phyloP scores from a whole-genome alignment of 2,797 vertebrate species.

The Dendrocincla fuliginosa region DNA sequence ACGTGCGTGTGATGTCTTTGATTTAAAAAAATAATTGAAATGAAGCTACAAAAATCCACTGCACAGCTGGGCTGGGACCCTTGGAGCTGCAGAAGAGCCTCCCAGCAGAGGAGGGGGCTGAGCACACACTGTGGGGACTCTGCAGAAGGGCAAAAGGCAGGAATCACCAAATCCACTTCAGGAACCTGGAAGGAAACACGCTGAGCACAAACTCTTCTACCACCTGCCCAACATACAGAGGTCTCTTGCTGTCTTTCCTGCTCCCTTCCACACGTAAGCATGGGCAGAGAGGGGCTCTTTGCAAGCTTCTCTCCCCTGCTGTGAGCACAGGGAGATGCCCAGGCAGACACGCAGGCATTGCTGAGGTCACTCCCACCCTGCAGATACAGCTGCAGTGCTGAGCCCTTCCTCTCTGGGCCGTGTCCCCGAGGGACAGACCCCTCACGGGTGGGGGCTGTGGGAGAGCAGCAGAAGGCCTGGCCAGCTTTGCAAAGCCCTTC shows the following conservation, averaged over 20 bases:
- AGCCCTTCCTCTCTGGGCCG: not conserved
- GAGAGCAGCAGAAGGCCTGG: not conserved
- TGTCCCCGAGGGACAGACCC: not conserved
- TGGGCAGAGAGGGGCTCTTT: not conserved
- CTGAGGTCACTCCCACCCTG: not conserved
- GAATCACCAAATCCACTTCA: not conserved
- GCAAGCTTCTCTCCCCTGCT: not conserved
- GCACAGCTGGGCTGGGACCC: not conserved
- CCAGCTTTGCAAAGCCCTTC: not conserved
- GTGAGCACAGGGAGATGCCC: not conserved
- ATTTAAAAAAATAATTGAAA: not conserved
- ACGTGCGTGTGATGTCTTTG: not conserved
- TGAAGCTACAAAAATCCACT: not conserved
- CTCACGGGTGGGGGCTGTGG: not conserved
- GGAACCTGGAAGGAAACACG: not conserved
- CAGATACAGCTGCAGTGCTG: not conserved
- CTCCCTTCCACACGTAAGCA: rapidly evolving
- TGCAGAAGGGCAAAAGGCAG: not conserved
- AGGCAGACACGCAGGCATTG: not conserved
- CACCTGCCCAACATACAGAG: rapidly evolving
- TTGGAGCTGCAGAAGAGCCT: not conserved
- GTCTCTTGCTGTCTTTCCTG: not conserved
- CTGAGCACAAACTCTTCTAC: not conserved
- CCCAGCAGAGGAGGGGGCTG: not conserved
- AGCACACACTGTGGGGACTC: not conserved